phyloP scores from a whole-genome alignment of 2,113 vertebrate species.

The Nymphicus hollandicus region DNA sequence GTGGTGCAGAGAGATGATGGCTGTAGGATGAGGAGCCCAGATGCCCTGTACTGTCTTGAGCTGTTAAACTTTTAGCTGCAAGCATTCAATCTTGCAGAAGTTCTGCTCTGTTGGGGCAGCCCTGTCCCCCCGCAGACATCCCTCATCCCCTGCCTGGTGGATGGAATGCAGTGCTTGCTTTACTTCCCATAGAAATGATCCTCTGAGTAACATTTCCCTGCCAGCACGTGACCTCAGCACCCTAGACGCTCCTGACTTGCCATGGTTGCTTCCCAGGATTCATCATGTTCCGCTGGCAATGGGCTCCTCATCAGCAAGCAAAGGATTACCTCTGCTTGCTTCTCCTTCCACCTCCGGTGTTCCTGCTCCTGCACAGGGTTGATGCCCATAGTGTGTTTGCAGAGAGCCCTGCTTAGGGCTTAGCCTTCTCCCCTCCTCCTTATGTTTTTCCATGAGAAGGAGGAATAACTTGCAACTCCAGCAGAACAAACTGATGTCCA shows the following conservation, averaged over 20 bases:
- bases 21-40: not conserved
- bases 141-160: not conserved
- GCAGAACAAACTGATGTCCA: not conserved
- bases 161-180: not conserved
- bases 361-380: not conserved
- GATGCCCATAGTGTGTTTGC: fast-evolving
- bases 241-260: not conserved
- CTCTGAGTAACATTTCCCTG: not conserved
- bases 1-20: not conserved
- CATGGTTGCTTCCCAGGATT: not conserved
- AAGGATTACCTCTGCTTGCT: fast-evolving
- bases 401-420: not conserved
- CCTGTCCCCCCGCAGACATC: not conserved
- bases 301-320: fast-evolving
- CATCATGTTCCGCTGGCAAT: fast-evolving
- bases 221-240: not conserved
- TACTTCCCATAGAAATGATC: not conserved
- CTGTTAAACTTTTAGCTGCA: not conserved
- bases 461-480: not conserved
- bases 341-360: not conserved
- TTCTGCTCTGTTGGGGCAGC: not conserved
- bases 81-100: not conserved
- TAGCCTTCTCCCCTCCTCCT: not conserved
- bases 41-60: fast-evolving
- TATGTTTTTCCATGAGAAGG: not conserved